Evolutionary conservation across 2,888 invertebrate genomes (phyloP), one percentile per base, ranked within the genome.

Genomic region (Drosophila buzzatii): DNA sequence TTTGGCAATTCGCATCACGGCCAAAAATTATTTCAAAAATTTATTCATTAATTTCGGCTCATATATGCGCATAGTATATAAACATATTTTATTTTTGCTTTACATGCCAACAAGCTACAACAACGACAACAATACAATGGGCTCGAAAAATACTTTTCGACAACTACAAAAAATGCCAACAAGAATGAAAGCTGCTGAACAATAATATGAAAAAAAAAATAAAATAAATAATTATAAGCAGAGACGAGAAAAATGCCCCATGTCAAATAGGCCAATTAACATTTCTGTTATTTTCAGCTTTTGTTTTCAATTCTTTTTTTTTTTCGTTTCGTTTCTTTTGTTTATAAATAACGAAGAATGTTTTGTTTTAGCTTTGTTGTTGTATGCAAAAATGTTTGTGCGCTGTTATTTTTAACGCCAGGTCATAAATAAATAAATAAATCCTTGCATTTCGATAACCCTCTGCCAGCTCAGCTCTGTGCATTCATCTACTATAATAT

Each of bases 201-300:
- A 68, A 27, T 57, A 55, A 61, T 39, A 35, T 33, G 45, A 39
- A n/a, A 6, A 45, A 20, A 18, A 41, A 53, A 37, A 53, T 14
- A 14, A 7, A 12, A 45, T 6, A 45, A 23, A 23, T 14, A 45
- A 20, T 35, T 39, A 53, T 37, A 37, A 41, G 27, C 39, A 55
- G 55, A 41, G 41, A 55, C 55, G 27, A 52, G 58, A 63, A 75
- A 83, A 85, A 86, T 85, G 86, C 90, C 89, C 86, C 90, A 85
- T 85, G 90, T 86, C 86, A 86, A 86, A 88, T 86, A 89, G 86
- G 90, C 90, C 90, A 86, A 86, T 86, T 86, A 86, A 90, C 90
- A 90, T 86, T 86, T 86, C 79, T 88, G 86, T 85, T 85, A 89
- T 85, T 84, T 79, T 73, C 70, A 64, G 78, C 67, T 81, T 80